These are phyloP conservation scores for Unio pictorum DNA, from an alignment of 2,888 invertebrate species.

Conservation along the genomic window DNA sequence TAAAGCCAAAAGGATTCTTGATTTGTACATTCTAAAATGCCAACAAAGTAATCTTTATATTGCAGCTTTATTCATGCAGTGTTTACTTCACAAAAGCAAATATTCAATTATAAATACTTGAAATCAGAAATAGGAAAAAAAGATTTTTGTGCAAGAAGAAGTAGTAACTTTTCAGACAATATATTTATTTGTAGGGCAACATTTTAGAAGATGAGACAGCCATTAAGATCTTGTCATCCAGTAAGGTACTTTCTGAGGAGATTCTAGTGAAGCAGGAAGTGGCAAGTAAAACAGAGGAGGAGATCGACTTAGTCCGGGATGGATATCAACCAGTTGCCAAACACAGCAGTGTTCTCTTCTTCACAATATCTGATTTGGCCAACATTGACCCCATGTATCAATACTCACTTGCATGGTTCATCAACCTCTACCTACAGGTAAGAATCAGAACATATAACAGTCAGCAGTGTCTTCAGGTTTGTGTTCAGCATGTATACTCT, in stretches of 20 bases:
- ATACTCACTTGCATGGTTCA: constrained; percentile 93
- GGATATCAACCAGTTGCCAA: constrained; percentile 71
- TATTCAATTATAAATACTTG: too few relatives aligned
- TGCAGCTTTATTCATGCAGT: too few relatives aligned
- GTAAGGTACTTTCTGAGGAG: constrained; percentile 82
- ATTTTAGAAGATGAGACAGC: constrained; percentile 96
- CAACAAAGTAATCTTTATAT: too few relatives aligned
- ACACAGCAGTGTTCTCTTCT: constrained; percentile 81
- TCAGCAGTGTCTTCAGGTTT: constrained; percentile 3
- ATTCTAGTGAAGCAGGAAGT: constrained; percentile 89
- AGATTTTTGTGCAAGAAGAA: too few relatives aligned
- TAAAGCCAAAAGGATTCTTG: too few relatives aligned
- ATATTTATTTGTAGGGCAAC: constrained; percentile 78
- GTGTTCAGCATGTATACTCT: neutral
- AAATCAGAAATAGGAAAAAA: neutral
- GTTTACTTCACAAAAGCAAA: too few relatives aligned
- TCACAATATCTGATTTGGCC: constrained; percentile 90
- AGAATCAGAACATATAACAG: constrained; percentile 12
- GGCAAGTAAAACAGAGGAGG: constrained; percentile 77
- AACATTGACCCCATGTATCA: constrained; percentile 96
- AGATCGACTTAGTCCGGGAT: constrained; percentile 68
- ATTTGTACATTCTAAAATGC: too few relatives aligned
- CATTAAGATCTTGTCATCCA: constrained; percentile 88
- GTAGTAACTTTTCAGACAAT: too few relatives aligned
- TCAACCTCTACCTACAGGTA: constrained; percentile 83